These are phyloP conservation scores for Clepsis dumicolana DNA, from an alignment of 2,888 invertebrate species.

Conservation along the genomic window DNA sequence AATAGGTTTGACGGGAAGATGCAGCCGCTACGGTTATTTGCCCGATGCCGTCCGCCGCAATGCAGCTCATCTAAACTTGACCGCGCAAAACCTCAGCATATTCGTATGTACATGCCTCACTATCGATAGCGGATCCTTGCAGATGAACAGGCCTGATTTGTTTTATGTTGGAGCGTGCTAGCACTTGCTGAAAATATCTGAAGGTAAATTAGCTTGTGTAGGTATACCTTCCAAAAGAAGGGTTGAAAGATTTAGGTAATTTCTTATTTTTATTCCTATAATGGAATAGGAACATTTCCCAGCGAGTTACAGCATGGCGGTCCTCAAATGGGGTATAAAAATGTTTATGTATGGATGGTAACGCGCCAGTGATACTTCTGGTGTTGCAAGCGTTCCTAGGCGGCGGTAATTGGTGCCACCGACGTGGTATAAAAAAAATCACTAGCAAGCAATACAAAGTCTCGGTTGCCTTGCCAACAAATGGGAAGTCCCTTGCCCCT, in stretches of 20 bases:
- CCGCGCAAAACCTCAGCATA: neutral
- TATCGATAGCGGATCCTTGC: neutral
- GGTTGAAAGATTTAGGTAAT: no score
- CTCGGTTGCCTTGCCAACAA: neutral
- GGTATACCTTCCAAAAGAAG: neutral
- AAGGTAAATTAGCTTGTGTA: neutral
- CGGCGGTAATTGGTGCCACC: no score
- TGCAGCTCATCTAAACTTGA: conserved; percentile 22
- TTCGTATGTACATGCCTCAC: neutral
- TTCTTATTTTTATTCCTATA: no score
- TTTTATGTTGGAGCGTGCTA: neutral
- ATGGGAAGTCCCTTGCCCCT: neutral
- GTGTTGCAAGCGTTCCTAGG: no score
- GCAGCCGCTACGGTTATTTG: neutral
- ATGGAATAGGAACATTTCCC: neutral
- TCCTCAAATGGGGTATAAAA: no score
- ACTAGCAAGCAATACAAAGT: neutral
- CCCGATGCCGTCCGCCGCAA: conserved; percentile 9
- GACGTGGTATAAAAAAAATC: no score
- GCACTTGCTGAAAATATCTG: neutral
- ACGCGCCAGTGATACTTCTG: no score
- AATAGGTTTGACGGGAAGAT: conserved; percentile 4
- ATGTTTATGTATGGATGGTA: no score
- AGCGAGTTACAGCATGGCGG: neutral
- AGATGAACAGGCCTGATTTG: neutral